Base-by-base conservation (phyloP, 2,888 invertebrate species). In the Arctia plantaginis region DNA sequence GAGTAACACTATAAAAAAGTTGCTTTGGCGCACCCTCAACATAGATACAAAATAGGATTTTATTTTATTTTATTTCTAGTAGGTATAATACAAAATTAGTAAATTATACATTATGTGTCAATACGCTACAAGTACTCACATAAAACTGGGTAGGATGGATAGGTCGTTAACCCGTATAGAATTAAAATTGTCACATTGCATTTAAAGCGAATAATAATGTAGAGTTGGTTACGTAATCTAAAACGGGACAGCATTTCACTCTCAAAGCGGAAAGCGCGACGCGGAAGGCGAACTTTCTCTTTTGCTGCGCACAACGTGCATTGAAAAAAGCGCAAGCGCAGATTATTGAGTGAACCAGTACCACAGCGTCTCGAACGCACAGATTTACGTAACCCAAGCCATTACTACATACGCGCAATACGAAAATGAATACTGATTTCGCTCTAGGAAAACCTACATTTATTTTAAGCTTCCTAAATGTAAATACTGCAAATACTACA, bases 201-300 rank as follows among this genome's bases (percentile, higher is more conserved):
- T 82, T 76, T 77, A 79, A 80, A 83, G 77, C 78, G 78, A 81
- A 84, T 88, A 89, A 91, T 89, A 89, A 90, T 88, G 84, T 85
- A 87, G 87, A 86, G 85, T 85, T 82, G 82, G 92, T 95, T 95
- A 94, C 95, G 94, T 95, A 94, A 94, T 86, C 87, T 85, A 90
- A 88, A 93, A 94, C 94, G 94, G 95, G 95, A 95, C 94, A 93
- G 90, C 94, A 94, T 94, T 95, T 95, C 95, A 95, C 95, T 95
- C 94, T 95, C 94, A 85, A 88, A 88, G 93, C 95, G 95, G 94
- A 94, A 95, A 94, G 93, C 92, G 92, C 94, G 91, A 94, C 91
- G 94, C 94, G 95, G 95, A 95, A 95, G 93, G 91, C 91, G 84
- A 90, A 95, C 95, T 95, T 95, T 95, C 95, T 95, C 95, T 95